A percentile compares a stretch with the other conserved stretches of the same genome.
Evolutionary conservation across 2,888 invertebrate genomes (phyloP).

Genomic region (Bimastos eiseni): DNA sequence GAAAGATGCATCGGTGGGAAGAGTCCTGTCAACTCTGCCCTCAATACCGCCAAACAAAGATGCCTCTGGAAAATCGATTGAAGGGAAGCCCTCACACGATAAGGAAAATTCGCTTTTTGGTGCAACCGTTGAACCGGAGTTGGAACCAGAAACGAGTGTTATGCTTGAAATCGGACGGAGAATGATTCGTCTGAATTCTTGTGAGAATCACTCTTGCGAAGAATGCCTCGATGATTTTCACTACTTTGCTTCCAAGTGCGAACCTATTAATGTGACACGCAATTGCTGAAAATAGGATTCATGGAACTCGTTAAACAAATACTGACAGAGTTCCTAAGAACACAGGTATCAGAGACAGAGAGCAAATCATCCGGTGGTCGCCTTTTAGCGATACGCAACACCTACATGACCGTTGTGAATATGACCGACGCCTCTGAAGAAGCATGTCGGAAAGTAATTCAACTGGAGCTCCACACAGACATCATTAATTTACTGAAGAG

Average conservation of each 20-base stretch:
- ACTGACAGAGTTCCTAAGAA: not conserved
- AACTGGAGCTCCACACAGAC: constrained; percentile 27
- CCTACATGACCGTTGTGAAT: constrained; percentile 32
- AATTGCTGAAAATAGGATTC: not conserved
- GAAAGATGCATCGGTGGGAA: not conserved
- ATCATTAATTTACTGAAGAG: constrained; percentile 32
- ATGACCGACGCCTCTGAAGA: not conserved
- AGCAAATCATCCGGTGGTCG: not conserved
- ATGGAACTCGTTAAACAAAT: constrained; percentile 21
- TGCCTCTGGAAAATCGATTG: not conserved
- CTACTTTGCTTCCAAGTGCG: not conserved
- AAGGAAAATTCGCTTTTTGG: not conserved
- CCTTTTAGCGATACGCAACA: not conserved
- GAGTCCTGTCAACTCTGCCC: not conserved
- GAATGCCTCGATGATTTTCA: not conserved
- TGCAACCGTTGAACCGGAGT: not conserved
- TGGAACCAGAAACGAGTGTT: not conserved
- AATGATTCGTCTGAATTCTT: not conserved
- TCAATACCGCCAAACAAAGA: not conserved
- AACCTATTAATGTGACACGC: not conserved
- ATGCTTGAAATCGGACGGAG: not conserved
- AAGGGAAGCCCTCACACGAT: not conserved
- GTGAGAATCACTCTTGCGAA: not conserved
- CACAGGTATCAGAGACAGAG: not conserved
- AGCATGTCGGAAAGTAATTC: constrained; percentile 31